Evolutionary conservation across 2,113 vertebrate species (phyloP).

Genomic region (Opisthocomus hoazin): DNA sequence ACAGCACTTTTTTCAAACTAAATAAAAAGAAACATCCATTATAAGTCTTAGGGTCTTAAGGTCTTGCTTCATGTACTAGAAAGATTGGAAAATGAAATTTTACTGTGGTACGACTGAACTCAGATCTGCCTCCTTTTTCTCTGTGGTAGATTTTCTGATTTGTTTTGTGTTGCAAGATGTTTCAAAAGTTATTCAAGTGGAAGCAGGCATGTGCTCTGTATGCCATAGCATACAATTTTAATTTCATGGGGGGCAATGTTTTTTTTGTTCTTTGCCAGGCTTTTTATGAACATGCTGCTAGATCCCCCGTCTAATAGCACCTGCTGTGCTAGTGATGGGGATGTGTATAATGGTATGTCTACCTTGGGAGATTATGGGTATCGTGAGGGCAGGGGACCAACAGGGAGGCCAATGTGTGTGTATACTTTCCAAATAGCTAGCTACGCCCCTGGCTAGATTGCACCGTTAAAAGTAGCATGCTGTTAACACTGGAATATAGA

Average conservation of each 20-base stretch:
- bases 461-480: background rate
- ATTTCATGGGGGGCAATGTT: constrained; percentile 6
- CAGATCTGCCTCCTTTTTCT: background rate
- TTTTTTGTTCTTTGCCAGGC: constrained; percentile 38
- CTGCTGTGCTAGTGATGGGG: constrained; percentile 46
- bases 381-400: constrained; percentile 30
- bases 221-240: constrained; percentile 4
- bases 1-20: background rate
- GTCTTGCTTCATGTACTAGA: background rate
- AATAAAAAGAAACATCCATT: background rate
- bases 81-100: background rate
- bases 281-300: constrained; percentile 48
- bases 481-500: background rate
- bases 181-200: background rate
- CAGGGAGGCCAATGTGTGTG: constrained; percentile 20
- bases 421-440: constrained; percentile 39
- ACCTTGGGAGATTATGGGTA: constrained; percentile 29
- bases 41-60: background rate
- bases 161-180: background rate
- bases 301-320: constrained; percentile 20
- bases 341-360: constrained; percentile 29
- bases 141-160: background rate
- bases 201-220: constrained; percentile 16
- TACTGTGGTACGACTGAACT: background rate
- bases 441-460: constrained; percentile 23